Evolutionary conservation across 23 tunicate species (phyloP).

Genomic region (Diplosoma virens): DNA sequence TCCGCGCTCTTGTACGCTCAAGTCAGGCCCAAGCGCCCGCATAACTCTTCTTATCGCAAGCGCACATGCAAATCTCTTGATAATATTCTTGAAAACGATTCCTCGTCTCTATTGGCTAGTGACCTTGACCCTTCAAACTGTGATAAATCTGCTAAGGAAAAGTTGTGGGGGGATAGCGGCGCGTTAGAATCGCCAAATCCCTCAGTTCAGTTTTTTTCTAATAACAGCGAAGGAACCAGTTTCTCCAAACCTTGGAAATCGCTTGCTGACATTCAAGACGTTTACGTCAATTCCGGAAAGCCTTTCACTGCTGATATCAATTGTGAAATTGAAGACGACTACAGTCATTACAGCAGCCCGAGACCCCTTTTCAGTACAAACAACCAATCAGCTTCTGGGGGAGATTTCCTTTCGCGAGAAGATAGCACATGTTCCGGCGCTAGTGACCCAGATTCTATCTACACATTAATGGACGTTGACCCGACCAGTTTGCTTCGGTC

Average conservation of each 20-base stretch:
- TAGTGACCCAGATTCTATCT: not conserved
- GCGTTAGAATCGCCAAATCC: no score
- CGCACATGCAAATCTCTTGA: constrained; percentile 63
- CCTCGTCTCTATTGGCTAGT: no score
- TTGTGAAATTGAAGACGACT: no score
- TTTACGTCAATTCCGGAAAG: constrained; percentile 20
- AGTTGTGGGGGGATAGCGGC: no score
- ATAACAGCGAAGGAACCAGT: not conserved
- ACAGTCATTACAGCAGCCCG: not conserved
- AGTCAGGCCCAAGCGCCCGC: not conserved
- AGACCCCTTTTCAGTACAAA: not conserved
- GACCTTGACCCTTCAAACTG: not conserved
- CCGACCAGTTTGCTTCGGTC: not conserved
- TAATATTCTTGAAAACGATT: constrained; percentile 41
- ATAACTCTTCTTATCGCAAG: not conserved
- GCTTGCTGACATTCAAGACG: constrained; percentile 16
- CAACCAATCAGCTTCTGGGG: not conserved
- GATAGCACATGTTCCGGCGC: constrained; percentile 2
- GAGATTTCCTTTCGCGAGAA: not conserved
- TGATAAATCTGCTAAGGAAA: no score
- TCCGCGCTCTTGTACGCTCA: not conserved
- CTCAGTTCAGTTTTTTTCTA: not conserved
- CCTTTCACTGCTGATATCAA: not conserved
- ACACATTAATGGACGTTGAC: constrained; percentile 40
- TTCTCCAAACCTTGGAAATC: constrained; percentile 18